phyloP scores from a whole-genome alignment of 2,797 vertebrate species.

The Adrianichthys oophorus region DNA sequence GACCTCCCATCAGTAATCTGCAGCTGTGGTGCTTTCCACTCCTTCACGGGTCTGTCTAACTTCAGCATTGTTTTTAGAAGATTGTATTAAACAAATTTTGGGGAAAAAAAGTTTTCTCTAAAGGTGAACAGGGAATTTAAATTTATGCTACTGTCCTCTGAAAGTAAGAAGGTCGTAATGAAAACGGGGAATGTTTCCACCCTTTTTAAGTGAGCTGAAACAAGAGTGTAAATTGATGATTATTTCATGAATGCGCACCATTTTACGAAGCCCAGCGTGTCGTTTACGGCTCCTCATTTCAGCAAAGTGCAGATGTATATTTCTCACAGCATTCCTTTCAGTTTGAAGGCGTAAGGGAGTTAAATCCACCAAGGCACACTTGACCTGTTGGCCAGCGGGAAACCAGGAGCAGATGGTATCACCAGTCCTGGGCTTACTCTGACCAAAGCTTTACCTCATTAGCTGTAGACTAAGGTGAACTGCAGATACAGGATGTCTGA shows the following conservation, averaged over 20 bases:
- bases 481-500: slow-evolving; percentile 19
- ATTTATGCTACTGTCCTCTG: not conserved
- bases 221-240: not conserved
- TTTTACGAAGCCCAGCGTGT: not conserved
- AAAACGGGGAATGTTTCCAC: not conserved
- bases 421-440: slow-evolving; percentile 22
- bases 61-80: slow-evolving; percentile 21
- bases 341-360: slow-evolving; percentile 21
- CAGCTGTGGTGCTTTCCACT: slow-evolving; percentile 21
- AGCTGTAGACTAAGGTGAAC: slow-evolving; percentile 33
- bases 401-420: slow-evolving; percentile 31
- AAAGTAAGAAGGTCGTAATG: not conserved
- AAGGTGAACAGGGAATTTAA: slow-evolving; percentile 6
- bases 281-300: slow-evolving; percentile 7
- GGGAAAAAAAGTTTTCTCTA: slow-evolving; percentile 10
- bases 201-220: slow-evolving; percentile 3
- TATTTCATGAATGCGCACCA: not conserved
- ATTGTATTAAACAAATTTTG: slow-evolving; percentile 2
- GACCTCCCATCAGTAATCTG: slow-evolving; percentile 20
- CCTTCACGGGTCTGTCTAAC: slow-evolving; percentile 5
- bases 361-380: slow-evolving; percentile 52
- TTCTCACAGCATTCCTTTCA: slow-evolving; percentile 44
- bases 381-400: slow-evolving; percentile 31
- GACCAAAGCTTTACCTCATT: slow-evolving; percentile 43
- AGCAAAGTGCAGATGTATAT: slow-evolving; percentile 4